phyloP scores from a whole-genome alignment of 1,140 invertebrate species.

The Trissolcus basalis region DNA sequence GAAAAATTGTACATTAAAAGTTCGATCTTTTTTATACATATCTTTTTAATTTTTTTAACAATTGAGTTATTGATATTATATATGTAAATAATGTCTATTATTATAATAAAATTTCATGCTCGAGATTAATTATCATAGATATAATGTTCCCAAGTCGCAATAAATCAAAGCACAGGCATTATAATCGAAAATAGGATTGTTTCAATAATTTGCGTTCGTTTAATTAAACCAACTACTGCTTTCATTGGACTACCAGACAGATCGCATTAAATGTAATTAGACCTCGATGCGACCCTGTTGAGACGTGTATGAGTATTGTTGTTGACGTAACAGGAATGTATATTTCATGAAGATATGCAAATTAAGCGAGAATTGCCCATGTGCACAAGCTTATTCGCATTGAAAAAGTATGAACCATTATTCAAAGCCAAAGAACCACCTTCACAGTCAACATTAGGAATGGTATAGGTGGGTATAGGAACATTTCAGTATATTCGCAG shows the following conservation, averaged over 20 bases:
- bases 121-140: constrained; percentile 26
- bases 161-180: constrained; percentile 14
- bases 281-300: constrained; percentile 43
- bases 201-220: constrained; percentile 40
- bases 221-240: constrained; percentile 40
- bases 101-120: no score
- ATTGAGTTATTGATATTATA: no score
- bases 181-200: constrained; percentile 50
- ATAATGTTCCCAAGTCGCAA: constrained; percentile 9
- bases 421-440: no score
- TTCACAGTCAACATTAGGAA: no score
- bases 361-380: constrained; percentile 56
- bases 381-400: not conserved
- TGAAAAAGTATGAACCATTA: no score
- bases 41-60: no score
- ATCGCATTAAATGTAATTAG: constrained; percentile 60
- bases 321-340: constrained; percentile 64
- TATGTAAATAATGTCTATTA: no score
- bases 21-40: no score
- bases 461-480: no score
- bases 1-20: no score
- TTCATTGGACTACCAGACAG: constrained; percentile 26
- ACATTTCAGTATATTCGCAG: no score
- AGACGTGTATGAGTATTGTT: constrained; percentile 52
- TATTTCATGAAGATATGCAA: constrained; percentile 69